Evolutionary conservation across 2,797 vertebrate genomes (phyloP).

Genomic region (Gobionotothen gibberifrons): DNA sequence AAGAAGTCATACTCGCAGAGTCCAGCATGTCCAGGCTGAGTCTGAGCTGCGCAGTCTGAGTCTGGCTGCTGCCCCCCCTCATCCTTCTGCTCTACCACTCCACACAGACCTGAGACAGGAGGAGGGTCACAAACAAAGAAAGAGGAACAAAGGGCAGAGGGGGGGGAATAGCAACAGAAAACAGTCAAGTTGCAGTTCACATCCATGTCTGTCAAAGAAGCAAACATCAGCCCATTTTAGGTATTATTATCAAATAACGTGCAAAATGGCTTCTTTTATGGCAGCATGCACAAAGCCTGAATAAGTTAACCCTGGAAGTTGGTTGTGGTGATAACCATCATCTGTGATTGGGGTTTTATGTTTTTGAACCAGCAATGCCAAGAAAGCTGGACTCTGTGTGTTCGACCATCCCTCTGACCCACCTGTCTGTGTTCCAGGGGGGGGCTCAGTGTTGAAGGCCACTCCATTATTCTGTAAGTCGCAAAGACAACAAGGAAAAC

Average conservation of each 20-base stretch:
- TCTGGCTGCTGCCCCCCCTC: slow-evolving; percentile 85
- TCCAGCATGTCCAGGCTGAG: slow-evolving; percentile 88
- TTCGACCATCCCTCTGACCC: neutral
- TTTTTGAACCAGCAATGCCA: neutral
- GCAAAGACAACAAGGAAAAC: slow-evolving; percentile 11
- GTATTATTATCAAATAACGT: neutral
- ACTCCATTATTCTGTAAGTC: slow-evolving; percentile 68
- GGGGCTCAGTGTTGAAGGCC: slow-evolving; percentile 72
- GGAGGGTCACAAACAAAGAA: neutral
- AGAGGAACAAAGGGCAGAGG: neutral
- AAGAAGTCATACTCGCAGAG: slow-evolving; percentile 89
- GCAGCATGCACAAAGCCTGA: neutral
- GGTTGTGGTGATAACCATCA: neutral
- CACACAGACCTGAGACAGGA: slow-evolving; percentile 84
- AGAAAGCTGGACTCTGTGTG: neutral
- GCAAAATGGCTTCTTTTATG: neutral
- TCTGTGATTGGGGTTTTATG: neutral
- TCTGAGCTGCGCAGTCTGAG: slow-evolving; percentile 90
- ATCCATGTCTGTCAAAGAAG: neutral
- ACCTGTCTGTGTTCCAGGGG: slow-evolving; percentile 75
- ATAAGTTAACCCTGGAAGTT: neutral
- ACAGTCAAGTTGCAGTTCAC: too few relatives aligned
- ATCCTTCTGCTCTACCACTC: slow-evolving; percentile 94
- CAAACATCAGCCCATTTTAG: neutral
- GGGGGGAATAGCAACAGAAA: too few relatives aligned